Evolutionary conservation across 2,797 vertebrate genomes (phyloP).

Genomic region (Halcyon smyrnensis): DNA sequence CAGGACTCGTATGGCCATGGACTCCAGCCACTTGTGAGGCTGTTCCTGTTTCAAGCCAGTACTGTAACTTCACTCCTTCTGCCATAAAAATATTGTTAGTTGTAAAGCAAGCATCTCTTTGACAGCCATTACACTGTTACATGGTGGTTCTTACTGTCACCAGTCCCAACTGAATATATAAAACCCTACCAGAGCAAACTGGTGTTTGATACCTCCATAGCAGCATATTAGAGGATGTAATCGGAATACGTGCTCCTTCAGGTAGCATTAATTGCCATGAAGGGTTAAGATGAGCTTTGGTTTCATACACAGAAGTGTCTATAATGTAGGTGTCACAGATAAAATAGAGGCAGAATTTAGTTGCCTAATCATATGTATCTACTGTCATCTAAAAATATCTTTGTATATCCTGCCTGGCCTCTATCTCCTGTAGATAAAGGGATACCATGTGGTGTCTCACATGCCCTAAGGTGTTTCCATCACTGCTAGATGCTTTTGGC

Average conservation of each 20-base stretch:
- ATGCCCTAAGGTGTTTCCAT: background rate
- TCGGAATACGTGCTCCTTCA: background rate
- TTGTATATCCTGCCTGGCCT: background rate
- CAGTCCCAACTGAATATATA: background rate
- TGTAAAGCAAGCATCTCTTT: rapidly evolving
- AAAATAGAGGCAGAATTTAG: background rate
- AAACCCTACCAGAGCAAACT: background rate
- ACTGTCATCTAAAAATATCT: background rate
- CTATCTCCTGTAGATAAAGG: background rate
- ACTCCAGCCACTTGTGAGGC: background rate
- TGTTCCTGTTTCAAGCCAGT: background rate
- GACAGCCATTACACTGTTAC: background rate
- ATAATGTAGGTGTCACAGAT: background rate
- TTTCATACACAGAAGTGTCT: background rate
- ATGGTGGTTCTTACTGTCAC: background rate
- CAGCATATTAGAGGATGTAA: background rate
- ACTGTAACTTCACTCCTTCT: background rate
- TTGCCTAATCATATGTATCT: background rate
- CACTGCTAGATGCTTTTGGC: background rate
- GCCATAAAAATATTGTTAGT: background rate
- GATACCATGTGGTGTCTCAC: background rate
- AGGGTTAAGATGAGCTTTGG: background rate
- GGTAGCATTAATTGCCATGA: background rate
- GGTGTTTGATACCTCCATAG: rapidly evolving
- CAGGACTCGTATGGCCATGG: too few species aligned